Base-by-base conservation (phyloP, 2,797 vertebrate genomes). In the Cryptoblepharus egeriae region DNA sequence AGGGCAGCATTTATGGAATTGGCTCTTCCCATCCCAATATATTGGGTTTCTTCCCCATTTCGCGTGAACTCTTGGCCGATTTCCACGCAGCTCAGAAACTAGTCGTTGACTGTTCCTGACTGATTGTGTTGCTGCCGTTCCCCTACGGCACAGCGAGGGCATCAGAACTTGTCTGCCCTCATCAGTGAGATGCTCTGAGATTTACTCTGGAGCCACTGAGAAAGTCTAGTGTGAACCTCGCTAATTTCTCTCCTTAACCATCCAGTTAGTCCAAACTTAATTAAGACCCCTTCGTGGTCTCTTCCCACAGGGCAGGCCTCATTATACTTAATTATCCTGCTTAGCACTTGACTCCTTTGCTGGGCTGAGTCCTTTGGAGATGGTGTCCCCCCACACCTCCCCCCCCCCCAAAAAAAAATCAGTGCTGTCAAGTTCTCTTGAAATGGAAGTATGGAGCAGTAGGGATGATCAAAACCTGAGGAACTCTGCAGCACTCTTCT, bases 301-400 rank as follows among this genome's bases (percentile, higher is more conserved):
- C 39, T 20, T 80, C 79, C 79, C 60, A 15, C 69, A 8, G 42
- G 69, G 69, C 42, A 63, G 30, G 42, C 57, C 26, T 80, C 79
- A 80, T 80, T 35, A 63, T 45, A 45, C 42, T 35, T 52, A 80
- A 80, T 80, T 35, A 80, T 32, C 2, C 55, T 71, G 78, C 78
- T 80, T 71, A 61, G 45, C 68, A 49, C 78, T 79, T 71, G 39
- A 79, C 78, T 77, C 64, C 64, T 75, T 71, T 60, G 30, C 67
- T 37, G 22, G 70, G 60, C 68, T 9, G 35, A 70, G 37, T 4
- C 16, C 3, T n/a, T 35, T 61, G 5, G 10, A 12, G 4, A n/a
- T 61, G 20, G 39, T n/a, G n/a, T n/a, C n/a, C n/a, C n/a, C n/a
- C n/a, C n/a, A n/a, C n/a, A 72, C 45, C 61, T 49, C 15, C 9